Conservation (phyloP, 2,888 invertebrate genomes). For the Mythimna impura region DNA sequence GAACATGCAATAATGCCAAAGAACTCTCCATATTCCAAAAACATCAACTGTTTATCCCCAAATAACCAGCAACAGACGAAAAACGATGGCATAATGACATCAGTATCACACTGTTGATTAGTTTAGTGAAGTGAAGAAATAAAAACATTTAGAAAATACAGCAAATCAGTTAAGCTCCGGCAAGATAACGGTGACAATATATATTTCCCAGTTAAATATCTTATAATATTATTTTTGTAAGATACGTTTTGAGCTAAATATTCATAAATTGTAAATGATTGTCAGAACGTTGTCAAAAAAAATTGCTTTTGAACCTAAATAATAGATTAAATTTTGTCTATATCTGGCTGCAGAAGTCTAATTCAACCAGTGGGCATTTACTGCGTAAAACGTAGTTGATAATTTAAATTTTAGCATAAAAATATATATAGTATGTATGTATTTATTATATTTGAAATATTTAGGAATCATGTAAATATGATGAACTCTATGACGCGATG, state of each 20-base stretch:
- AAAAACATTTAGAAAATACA: not conserved
- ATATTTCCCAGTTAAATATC: not conserved
- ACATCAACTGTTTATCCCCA: not conserved
- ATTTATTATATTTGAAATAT: slow-evolving; percentile 19
- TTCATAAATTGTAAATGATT: slow-evolving; percentile 36
- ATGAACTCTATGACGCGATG: slow-evolving; percentile 55
- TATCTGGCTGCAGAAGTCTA: slow-evolving; percentile 33
- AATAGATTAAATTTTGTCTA: slow-evolving; percentile 11
- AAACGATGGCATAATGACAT: not conserved
- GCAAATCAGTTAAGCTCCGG: not conserved
- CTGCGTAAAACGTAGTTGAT: slow-evolving; percentile 43
- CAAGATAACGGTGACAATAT: not conserved
- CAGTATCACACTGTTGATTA: not conserved
- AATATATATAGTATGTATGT: slow-evolving; percentile 5
- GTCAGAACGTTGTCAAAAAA: not conserved
- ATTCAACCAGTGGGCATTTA: slow-evolving; percentile 47
- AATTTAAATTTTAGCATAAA: slow-evolving; percentile 16
- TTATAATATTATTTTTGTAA: not conserved
- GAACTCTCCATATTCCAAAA: not conserved
- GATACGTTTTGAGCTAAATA: slow-evolving; percentile 28
- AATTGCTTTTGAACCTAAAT: not conserved
- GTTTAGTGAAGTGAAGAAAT: not conserved
- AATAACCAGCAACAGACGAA: not conserved
- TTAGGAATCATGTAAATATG: slow-evolving; percentile 53
- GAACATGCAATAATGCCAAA: not conserved